A percentile compares a stretch with the other conserved stretches of the same genome.
Conservation (phyloP, 2,888 invertebrate species). For the Altica lythri region DNA sequence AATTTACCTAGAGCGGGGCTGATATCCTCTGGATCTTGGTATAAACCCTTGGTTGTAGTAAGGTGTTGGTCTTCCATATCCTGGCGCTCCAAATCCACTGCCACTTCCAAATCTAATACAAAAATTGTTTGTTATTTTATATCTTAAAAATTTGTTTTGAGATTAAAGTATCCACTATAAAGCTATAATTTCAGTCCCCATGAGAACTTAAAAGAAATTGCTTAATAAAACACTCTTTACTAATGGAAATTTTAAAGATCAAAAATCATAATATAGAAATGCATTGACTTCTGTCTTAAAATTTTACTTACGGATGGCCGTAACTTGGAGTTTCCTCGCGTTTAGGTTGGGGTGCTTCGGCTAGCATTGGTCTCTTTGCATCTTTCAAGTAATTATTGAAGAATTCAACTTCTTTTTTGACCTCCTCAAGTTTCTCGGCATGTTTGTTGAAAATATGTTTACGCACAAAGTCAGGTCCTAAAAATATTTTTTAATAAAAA, state of each 20-base stretch:
- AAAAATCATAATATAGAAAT: constrained; percentile 26
- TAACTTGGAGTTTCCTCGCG: constrained; percentile 59
- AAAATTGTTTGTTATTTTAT: constrained; percentile 26
- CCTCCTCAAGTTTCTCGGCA: constrained; percentile 94
- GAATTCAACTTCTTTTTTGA: constrained; percentile 94
- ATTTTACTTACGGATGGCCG: constrained; percentile 50
- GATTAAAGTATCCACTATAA: no score
- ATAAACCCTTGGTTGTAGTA: constrained; percentile 60
- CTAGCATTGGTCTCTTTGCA: constrained; percentile 90
- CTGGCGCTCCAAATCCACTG: constrained; percentile 40
- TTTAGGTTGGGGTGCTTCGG: constrained; percentile 72
- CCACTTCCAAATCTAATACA: constrained; percentile 51
- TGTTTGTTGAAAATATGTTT: constrained; percentile 99
- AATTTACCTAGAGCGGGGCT: constrained; percentile 50
- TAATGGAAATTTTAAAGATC: no score
- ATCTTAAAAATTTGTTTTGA: no score
- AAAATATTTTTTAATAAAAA: constrained; percentile 1
- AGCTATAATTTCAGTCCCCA: no score
- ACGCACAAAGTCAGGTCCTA: constrained; percentile 93
- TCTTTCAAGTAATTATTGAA: constrained; percentile 97
- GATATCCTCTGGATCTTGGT: constrained; percentile 51
- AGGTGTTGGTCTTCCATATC: constrained; percentile 58
- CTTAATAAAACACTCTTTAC: no score
- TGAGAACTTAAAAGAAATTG: no score
- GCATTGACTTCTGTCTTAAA: no score